Percentiles rank a stretch among this genome's conserved stretches.
Evolutionary conservation across 2,797 vertebrate genomes (phyloP).

Genomic region (Cuniculus paca): DNA sequence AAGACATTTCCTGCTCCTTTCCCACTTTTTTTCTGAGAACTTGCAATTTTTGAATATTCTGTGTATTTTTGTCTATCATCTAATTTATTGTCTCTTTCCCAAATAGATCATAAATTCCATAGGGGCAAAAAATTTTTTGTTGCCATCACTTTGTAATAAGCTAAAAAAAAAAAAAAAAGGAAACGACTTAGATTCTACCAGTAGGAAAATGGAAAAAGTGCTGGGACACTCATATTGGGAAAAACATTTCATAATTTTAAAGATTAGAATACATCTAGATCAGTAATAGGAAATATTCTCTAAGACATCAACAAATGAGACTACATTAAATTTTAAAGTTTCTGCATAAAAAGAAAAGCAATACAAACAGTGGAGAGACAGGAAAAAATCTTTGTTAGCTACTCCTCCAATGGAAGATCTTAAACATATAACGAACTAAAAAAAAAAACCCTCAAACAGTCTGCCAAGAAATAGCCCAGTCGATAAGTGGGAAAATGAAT

Average conservation of each 20-base stretch:
- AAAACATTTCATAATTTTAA: not conserved
- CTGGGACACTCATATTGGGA: not conserved
- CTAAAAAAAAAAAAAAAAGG: not conserved
- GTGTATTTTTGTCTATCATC: not conserved
- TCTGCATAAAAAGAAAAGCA: not conserved
- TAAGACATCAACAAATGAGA: not conserved
- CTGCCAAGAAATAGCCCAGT: not conserved
- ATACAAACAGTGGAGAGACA: not conserved
- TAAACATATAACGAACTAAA: not conserved
- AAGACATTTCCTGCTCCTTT: not conserved
- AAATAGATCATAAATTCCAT: not conserved
- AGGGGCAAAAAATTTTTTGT: not conserved
- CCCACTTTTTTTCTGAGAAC: not conserved
- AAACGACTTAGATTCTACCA: not conserved
- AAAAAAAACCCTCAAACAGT: not conserved
- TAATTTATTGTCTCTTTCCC: not conserved
- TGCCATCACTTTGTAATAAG: not conserved
- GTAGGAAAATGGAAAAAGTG: not conserved
- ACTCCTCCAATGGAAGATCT: not conserved
- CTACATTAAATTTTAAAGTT: not conserved
- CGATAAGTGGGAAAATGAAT: not conserved
- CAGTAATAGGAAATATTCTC: not conserved
- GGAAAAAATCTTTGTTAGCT: not conserved
- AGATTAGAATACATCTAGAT: not conserved
- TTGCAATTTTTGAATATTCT: not conserved